A percentile compares a stretch with the other conserved stretches of the same genome.
Conservation (phyloP, 2,888 invertebrate genomes). For the Ceraclea dissimilis region DNA sequence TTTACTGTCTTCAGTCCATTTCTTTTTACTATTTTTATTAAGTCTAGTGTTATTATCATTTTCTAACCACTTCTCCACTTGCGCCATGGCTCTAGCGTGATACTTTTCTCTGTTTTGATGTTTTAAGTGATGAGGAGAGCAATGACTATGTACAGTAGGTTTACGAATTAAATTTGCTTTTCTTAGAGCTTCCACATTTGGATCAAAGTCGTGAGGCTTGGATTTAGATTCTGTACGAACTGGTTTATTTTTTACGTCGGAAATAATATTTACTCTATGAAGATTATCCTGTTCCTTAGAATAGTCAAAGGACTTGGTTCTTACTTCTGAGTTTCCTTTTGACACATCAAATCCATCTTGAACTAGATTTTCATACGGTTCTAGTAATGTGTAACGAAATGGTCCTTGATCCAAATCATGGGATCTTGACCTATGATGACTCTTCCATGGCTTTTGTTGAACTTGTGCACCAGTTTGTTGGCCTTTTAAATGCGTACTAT, state of each 20-base stretch:
- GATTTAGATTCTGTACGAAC: slow-evolving; percentile 22
- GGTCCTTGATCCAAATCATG: slow-evolving; percentile 34
- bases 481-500: slow-evolving; percentile 44
- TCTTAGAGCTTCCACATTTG: slow-evolving; percentile 19
- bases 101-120: slow-evolving; percentile 55
- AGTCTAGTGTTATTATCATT: slow-evolving; percentile 32
- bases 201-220: slow-evolving; percentile 23
- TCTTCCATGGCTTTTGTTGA: slow-evolving; percentile 24
- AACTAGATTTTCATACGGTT: slow-evolving; percentile 21
- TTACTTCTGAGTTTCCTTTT: slow-evolving; percentile 13
- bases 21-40: slow-evolving; percentile 20
- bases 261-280: slow-evolving; percentile 19
- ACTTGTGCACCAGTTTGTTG: slow-evolving; percentile 28
- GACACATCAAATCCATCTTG: slow-evolving; percentile 15
- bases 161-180: slow-evolving; percentile 23
- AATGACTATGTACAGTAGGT: slow-evolving; percentile 15
- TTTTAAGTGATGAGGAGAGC: slow-evolving; percentile 43
- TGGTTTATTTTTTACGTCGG: slow-evolving; percentile 22
- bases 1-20: slow-evolving; percentile 21
- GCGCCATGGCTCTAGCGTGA: slow-evolving; percentile 38
- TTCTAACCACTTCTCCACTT: slow-evolving; percentile 48
- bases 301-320: slow-evolving; percentile 22
- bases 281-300: slow-evolving; percentile 21
- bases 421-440: slow-evolving; percentile 35
- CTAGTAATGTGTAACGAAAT: slow-evolving; percentile 27